Conservation (phyloP, 2,888 invertebrate genomes). For the Pristionchus maxplancki region DNA sequence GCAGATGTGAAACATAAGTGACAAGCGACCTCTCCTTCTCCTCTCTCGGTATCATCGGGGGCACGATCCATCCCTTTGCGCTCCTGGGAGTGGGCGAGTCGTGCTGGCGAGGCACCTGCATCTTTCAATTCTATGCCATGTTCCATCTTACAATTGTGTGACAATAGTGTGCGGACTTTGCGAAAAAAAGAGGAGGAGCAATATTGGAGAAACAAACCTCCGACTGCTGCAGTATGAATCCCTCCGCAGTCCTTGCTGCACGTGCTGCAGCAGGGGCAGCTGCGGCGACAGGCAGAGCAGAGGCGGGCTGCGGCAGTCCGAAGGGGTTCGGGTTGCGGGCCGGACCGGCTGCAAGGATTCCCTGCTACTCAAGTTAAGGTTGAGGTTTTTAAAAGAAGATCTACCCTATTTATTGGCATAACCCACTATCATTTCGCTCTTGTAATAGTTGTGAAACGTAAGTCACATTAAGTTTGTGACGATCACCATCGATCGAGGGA, state of each 20-base stretch:
- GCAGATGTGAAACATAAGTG: not conserved
- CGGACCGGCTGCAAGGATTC: constrained; percentile 46
- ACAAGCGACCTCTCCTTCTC: not conserved
- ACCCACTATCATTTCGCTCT: no score
- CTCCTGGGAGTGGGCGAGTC: not conserved
- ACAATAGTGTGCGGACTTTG: no score
- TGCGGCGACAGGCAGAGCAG: not conserved
- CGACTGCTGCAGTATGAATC: constrained; percentile 29
- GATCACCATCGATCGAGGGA: no score
- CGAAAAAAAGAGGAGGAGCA: not conserved
- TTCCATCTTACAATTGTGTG: no score
- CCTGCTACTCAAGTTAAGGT: no score
- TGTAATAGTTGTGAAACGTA: no score
- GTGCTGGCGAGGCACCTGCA: not conserved
- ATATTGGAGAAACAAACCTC: not conserved
- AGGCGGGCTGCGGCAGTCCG: constrained; percentile 38
- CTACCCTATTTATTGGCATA: no score
- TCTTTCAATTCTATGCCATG: not conserved
- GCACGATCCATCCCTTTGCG: not conserved
- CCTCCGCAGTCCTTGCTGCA: not conserved
- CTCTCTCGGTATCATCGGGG: not conserved
- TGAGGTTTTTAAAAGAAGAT: no score
- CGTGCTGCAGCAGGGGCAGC: constrained; percentile 12
- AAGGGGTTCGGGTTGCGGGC: constrained; percentile 48
- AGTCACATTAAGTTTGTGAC: no score